phyloP scores from a whole-genome alignment of 2,888 invertebrate species.

The Podabrus alpinus region DNA sequence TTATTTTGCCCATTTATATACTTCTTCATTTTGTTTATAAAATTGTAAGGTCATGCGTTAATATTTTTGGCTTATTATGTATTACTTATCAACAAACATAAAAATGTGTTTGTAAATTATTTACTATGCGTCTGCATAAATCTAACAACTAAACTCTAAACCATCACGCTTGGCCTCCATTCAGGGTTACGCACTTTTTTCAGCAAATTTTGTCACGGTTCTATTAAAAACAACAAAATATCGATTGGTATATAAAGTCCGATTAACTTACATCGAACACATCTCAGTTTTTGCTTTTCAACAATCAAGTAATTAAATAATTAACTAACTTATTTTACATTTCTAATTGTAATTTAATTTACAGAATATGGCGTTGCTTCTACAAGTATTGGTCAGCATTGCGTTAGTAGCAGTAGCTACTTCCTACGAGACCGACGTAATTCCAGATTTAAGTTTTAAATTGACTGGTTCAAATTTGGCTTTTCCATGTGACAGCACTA shows the following conservation, averaged over 20 bases:
- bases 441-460: slow-evolving; percentile 38
- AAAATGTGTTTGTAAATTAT: not conserved
- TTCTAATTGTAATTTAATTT: not conserved
- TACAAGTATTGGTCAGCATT: not conserved
- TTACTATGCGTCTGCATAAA: not conserved
- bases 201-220: not conserved
- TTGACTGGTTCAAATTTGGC: slow-evolving; percentile 55
- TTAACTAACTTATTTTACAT: not conserved
- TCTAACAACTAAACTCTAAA: not conserved
- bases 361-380: not conserved
- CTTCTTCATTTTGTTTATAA: not conserved
- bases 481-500: slow-evolving; percentile 65
- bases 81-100: not conserved
- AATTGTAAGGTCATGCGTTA: not conserved
- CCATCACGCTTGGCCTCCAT: not conserved
- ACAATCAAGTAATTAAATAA: not conserved
- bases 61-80: not conserved
- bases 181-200: not conserved
- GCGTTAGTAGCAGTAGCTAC: not conserved
- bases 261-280: not conserved
- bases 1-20: not conserved
- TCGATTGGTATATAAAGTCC: not conserved
- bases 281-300: not conserved
- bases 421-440: not conserved
- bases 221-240: not conserved